Percentiles rank a stretch among this genome's conserved stretches.
These are phyloP conservation scores for Tetragnatha montana DNA, from an alignment of 2,888 invertebrate species.

Conservation along the genomic window DNA sequence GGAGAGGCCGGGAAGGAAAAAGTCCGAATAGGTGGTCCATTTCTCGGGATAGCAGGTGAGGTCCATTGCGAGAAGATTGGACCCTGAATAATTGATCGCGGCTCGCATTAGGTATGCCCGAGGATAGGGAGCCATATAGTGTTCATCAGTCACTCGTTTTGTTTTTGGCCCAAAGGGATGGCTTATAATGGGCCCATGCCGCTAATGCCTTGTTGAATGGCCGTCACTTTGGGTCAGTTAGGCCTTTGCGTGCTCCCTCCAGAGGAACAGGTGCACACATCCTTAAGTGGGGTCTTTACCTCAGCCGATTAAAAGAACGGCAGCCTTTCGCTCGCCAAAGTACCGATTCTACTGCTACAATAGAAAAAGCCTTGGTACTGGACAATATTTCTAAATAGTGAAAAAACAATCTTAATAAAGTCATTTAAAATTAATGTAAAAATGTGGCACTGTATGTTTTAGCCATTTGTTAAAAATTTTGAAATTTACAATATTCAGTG, in stretches of 20 bases:
- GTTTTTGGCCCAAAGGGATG: slow-evolving; percentile 62
- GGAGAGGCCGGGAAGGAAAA: slow-evolving; percentile 42
- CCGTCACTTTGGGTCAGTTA: slow-evolving; percentile 18
- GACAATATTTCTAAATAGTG: no score
- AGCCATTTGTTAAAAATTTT: no score
- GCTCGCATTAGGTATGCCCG: slow-evolving; percentile 55
- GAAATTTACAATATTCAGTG: no score
- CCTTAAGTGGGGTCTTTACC: no score
- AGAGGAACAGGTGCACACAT: no score
- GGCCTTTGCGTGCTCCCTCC: neutral
- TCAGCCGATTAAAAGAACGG: no score
- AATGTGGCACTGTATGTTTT: no score
- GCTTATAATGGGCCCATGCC: slow-evolving; percentile 47
- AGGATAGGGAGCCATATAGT: slow-evolving; percentile 43
- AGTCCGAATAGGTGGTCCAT: slow-evolving; percentile 59
- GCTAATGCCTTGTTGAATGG: slow-evolving; percentile 53
- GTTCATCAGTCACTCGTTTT: slow-evolving; percentile 62
- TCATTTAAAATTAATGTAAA: no score
- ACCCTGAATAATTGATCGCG: slow-evolving; percentile 65
- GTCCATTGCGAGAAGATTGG: slow-evolving; percentile 66
- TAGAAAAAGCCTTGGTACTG: no score
- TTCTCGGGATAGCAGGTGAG: slow-evolving; percentile 47
- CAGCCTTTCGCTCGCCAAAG: no score
- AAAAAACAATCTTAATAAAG: no score
- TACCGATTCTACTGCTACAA: no score